A percentile compares a stretch with the other conserved stretches of the same genome.
phyloP scores from a whole-genome alignment of 1,140 invertebrate species.

The Bombus haemorrhoidalis region DNA sequence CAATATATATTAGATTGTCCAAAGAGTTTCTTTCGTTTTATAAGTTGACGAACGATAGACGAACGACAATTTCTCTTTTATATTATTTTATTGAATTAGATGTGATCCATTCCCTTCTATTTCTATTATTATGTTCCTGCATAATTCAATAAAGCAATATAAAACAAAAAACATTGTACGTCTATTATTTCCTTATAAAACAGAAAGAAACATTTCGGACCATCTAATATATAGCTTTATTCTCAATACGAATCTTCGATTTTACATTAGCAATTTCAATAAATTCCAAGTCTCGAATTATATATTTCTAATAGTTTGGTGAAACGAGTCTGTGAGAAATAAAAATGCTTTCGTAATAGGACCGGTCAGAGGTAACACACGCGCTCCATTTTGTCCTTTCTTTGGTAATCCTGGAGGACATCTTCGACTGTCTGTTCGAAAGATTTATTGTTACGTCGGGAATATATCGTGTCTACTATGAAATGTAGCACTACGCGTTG shows the following conservation, averaged over 20 bases:
- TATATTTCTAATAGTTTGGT: neutral
- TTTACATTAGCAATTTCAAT: neutral
- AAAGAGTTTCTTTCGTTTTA: no score
- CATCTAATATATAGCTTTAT: fast-evolving
- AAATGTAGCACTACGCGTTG: conserved; percentile 54
- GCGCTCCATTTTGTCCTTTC: neutral
- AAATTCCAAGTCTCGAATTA: neutral
- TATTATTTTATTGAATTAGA: no score
- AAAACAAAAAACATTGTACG: no score
- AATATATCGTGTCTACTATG: neutral
- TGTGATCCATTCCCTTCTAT: no score
- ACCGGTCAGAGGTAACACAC: neutral
- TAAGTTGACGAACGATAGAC: no score
- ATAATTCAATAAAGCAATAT: no score
- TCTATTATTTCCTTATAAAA: no score
- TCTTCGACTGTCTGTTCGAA: neutral
- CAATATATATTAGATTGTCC: no score
- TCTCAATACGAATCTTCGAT: neutral
- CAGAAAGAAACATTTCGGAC: no score
- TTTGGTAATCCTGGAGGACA: neutral
- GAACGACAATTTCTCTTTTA: no score
- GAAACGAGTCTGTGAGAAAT: neutral
- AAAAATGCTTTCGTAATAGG: neutral
- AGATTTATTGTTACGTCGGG: neutral
- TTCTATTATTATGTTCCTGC: no score